Base-by-base conservation (phyloP, 2,113 vertebrate species). In the Piprites chloris region DNA sequence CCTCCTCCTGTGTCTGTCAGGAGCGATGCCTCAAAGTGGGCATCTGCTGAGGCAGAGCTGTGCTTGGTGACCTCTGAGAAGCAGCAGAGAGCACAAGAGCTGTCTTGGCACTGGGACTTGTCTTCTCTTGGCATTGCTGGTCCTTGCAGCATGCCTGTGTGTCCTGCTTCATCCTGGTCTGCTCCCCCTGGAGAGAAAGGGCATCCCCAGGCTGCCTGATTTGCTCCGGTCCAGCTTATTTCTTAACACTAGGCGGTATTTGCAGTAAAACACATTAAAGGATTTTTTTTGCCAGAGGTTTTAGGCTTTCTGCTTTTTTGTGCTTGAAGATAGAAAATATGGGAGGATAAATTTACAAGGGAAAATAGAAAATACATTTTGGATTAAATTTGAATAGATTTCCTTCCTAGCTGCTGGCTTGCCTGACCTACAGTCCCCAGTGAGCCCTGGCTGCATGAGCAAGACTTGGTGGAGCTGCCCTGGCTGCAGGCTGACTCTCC, bases 291-390 rank as follows among this genome's bases (percentile, higher is more conserved):
- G 24, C 75, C 58, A 74, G 82, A 93, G 79, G 83, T 90, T 94
- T 95, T 92, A 88, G 75, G 61, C 68, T 92, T 92, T 86, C 90
- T 85, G 71, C 75, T 82, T 90, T 96, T 96, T 96, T 85, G 24
- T 95, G 67, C 78, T 92, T n/a, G 35, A 74, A 88, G 83, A 86
- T 80, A 69, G 83, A 80, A 95, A 89, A 83, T 56, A 73, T 33
- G 37, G 68, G 68, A 88, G 79, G 79, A 84, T 59, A 93, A 94
- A 86, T 79, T 76, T 92, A 90, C 85, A 88, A 90, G 68, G 47
- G 39, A 90, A 95, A 94, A 92, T 24, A 93, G 72, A 90, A 94
- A 95, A 83, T 69, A 90, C 63, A 33, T 77, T 95, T 79, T 73
- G 83, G 63, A 94, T 92, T 95, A 92, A 90, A 92, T 94, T 69